Conservation (phyloP, 2,797 vertebrate species). For the Potorous gilbertii region DNA sequence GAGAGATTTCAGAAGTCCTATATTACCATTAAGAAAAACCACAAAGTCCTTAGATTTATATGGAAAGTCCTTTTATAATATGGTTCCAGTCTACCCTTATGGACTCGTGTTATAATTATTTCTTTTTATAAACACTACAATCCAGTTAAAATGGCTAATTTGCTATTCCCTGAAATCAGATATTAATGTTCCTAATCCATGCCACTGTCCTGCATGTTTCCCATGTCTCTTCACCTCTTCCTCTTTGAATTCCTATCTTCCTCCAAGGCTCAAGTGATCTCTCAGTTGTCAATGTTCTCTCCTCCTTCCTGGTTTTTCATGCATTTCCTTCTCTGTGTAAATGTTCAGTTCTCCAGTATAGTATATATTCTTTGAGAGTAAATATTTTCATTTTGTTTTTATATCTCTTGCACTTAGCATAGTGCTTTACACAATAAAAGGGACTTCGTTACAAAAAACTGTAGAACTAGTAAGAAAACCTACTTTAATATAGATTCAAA, state of each 20-base stretch:
- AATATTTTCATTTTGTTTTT: background rate
- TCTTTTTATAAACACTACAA: background rate
- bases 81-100: background rate
- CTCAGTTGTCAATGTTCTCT: background rate
- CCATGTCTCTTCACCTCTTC: background rate
- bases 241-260: background rate
- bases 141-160: background rate
- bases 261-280: background rate
- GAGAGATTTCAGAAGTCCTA: background rate
- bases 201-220: background rate
- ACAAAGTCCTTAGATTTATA: background rate
- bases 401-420: background rate
- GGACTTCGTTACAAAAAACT: too few relatives aligned
- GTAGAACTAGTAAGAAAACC: background rate
- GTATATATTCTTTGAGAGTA: background rate
- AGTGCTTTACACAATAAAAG: background rate
- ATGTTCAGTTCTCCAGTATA: background rate
- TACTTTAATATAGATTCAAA: background rate
- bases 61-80: background rate
- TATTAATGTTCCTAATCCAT: background rate
- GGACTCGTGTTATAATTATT: background rate
- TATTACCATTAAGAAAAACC: background rate
- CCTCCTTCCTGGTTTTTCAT: background rate
- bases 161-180: background rate
- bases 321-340: background rate